phyloP scores from a whole-genome alignment of 2,888 invertebrate species.

The Notodromas monacha region DNA sequence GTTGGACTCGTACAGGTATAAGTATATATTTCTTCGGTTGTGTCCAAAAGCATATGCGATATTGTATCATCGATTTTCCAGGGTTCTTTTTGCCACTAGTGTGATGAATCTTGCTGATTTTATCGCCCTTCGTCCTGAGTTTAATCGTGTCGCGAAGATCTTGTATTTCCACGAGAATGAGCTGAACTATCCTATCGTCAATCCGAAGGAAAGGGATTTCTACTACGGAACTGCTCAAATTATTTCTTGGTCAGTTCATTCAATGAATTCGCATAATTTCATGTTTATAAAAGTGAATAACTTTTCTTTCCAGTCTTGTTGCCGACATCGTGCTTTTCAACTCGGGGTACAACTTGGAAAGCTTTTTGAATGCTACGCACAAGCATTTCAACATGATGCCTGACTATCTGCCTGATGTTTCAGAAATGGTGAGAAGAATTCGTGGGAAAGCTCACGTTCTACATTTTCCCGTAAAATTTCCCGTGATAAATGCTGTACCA shows the following conservation, averaged over 20 bases:
- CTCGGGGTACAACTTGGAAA: conserved; percentile 30
- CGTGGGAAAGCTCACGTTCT: conserved; percentile 16
- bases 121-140: conserved; percentile 28
- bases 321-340: conserved; percentile 35
- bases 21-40: no score
- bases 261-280: no score
- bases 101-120: conserved; percentile 34
- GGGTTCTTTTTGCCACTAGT: conserved; percentile 29
- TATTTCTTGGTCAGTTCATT: conserved; percentile 23
- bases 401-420: conserved; percentile 24
- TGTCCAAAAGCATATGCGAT: no score
- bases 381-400: conserved; percentile 29
- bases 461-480: conserved; percentile 16
- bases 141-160: conserved; percentile 25
- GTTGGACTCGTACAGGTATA: no score
- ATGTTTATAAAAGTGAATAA: conserved; percentile 1
- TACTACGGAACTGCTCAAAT: conserved; percentile 44
- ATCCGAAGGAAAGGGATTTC: conserved; percentile 30
- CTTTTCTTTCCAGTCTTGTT: conserved; percentile 21
- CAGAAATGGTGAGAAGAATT: conserved; percentile 14
- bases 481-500: no score
- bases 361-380: conserved; percentile 27
- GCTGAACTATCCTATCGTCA: conserved; percentile 30
- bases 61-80: conserved; percentile 18
- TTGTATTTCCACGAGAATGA: conserved; percentile 48